phyloP scores from a whole-genome alignment of 2,797 vertebrate species.

The Pseudochirops corinnae region DNA sequence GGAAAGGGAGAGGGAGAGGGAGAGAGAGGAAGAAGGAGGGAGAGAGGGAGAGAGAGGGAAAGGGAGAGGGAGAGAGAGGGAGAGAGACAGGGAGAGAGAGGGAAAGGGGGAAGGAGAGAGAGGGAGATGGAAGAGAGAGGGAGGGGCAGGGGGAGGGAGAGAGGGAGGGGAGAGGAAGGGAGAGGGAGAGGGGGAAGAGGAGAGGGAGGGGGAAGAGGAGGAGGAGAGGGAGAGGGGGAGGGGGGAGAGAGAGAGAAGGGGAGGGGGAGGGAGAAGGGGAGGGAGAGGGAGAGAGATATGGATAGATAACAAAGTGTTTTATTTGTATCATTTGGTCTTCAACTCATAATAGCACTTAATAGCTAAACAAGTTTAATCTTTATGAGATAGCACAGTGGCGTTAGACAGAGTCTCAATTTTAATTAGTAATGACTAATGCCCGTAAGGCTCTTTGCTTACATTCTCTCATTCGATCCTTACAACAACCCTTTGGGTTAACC shows the following conservation, averaged over 20 bases:
- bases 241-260: too few relatives aligned
- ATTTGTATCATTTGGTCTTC: neutral
- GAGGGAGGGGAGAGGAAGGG: accelerated
- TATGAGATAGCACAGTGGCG: neutral
- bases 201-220: too few relatives aligned
- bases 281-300: too few relatives aligned
- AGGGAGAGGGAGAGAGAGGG: too few relatives aligned
- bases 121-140: too few relatives aligned
- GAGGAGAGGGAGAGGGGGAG: too few relatives aligned
- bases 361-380: neutral
- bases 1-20: too few relatives aligned
- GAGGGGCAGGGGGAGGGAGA: neutral
- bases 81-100: too few relatives aligned
- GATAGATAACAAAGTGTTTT: neutral
- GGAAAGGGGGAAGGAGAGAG: too few relatives aligned
- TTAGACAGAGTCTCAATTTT: neutral
- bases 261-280: too few relatives aligned
- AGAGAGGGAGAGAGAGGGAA: neutral
- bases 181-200: too few relatives aligned
- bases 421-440: neutral
- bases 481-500: neutral
- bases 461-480: neutral
- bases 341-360: neutral
- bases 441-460: neutral
- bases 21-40: too few relatives aligned